These are phyloP conservation scores for Mixornis gularis DNA, from an alignment of 2,113 vertebrate genomes.

Conservation along the genomic window DNA sequence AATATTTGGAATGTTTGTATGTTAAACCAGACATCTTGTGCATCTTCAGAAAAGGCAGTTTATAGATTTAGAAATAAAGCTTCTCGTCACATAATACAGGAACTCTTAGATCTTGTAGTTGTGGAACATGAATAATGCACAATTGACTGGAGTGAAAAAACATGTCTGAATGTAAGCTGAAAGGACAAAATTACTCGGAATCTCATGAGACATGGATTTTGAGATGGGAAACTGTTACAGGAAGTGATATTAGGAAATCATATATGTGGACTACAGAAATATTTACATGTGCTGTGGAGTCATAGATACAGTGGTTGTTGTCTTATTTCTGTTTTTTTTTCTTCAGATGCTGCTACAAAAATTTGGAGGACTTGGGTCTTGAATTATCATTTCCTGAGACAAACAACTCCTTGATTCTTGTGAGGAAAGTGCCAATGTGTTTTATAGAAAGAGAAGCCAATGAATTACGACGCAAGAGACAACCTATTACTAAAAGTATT, in stretches of 20 bases:
- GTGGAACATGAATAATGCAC: not conserved
- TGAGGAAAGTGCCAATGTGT: slow-evolving; percentile 86
- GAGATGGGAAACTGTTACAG: not conserved
- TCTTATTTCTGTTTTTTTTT: not conserved
- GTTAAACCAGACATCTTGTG: not conserved
- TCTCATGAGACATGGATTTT: not conserved
- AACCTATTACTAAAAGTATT: slow-evolving; percentile 80
- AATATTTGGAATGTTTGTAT: not conserved
- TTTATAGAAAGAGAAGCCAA: slow-evolving; percentile 90
- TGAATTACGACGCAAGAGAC: slow-evolving; percentile 83
- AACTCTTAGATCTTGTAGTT: not conserved
- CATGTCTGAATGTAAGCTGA: not conserved
- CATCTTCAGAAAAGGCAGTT: not conserved
- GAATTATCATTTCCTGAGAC: slow-evolving; percentile 79
- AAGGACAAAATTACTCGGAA: slow-evolving; percentile 15
- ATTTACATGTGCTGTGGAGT: not conserved
- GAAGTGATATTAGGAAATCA: not conserved
- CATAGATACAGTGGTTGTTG: not conserved
- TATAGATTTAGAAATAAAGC: not conserved
- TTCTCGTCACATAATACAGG: not conserved
- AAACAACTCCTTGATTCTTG: slow-evolving; percentile 69
- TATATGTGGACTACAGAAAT: not conserved
- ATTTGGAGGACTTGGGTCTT: slow-evolving; percentile 81
- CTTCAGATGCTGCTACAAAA: slow-evolving; percentile 80
- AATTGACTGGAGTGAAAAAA: not conserved